Evolutionary conservation across 2,113 vertebrate species (phyloP), one percentile per base, ranked within the genome.

Genomic region (Macrotus californicus): DNA sequence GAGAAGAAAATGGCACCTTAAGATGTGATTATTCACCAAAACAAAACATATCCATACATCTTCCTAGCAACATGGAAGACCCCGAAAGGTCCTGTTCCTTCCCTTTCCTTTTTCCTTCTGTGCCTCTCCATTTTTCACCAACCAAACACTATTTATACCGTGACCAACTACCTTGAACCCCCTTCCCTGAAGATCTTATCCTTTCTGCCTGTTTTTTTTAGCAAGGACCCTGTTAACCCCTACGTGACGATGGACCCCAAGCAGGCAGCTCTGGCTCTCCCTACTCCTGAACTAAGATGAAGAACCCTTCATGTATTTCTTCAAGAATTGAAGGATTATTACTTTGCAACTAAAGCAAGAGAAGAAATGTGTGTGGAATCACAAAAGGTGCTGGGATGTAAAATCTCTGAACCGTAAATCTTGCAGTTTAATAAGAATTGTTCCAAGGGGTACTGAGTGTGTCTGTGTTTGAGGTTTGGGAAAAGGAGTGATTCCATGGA

Each of bases 271-370:
- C 85, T 76, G 83, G 67, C 18, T 97, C 76, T 91, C 83, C 91
- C 77, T 0, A 1, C 48, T 87, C 56, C 56, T 69, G 26, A 82
- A 87, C 48, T 81, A 96, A 56, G 34, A 94, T 83, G 95, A 94
- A 21, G 21, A 48, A 90, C 48, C 73, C 14, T 88, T 72, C 26
- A 21, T 14, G 6, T 90, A 89, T 96, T 88, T 89, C 72, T 7
- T 7, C 0, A 91, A 43, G 21, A 39, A 43, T 56, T 80, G 59
- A 75, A 7, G 1, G 0, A 15, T 89, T 77, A 87, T 77, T 89
- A 76, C 73, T 96, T 92, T 97, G 70, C 89, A 93, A 26, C 79
- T 90, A 80, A 90, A 93, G 10, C 56, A 41, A 73, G 93, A 87
- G 2, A 76, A 29, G 9, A 12, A 21, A 59, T 83, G 1, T 19